Base-by-base conservation (phyloP, 2,888 invertebrate genomes). In the Pyrochroa serraticornis region DNA sequence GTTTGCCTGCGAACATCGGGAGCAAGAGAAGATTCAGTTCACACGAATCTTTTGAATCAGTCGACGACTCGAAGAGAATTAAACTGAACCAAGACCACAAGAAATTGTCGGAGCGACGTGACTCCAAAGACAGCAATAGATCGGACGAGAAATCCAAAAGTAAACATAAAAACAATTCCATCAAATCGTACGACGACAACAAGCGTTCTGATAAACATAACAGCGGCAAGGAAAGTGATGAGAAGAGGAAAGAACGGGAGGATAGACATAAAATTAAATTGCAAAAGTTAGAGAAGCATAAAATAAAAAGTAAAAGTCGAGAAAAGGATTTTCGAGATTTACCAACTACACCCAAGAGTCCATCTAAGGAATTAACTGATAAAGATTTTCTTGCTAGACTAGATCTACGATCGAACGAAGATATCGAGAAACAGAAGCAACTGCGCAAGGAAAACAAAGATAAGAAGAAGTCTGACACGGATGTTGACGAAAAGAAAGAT, bases 21-120 rank as follows among this genome's bases (percentile, higher is more conserved):
- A 81, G 83, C 53, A 93, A 93, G 77, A 83, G 93, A 46, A 84
- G 92, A 58, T 84, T 91, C 71, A 92, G 92, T 63, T 90, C 90
- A 1, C 92, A 92, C 74, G 92, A 92, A 56, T 84, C 84, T 70
- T 22, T 57, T 3, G 67, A 82, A 46, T 85, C 85, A 48, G 74
- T 82, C 1, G 80, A 82, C 48, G 88, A 90, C 58, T 74, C 82
- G 1, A 90, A 90, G 70, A 85, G 86, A 62, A 80, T 82, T 64
- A 88, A 86, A 77, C 81, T 83, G 53, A 83, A 81, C 34, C 73
- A 58, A 14, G 74, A 77, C 14, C 80, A 82, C 60, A 79, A 79
- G 60, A 86, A 85, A 71, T 67, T 80, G 43, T 73, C 79, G 2
- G 87, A 88, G 39, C 35, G 90, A 58, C 81, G 89, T 53, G 90